Base-by-base conservation (phyloP, 1,140 invertebrate genomes). In the Drosophila erecta region DNA sequence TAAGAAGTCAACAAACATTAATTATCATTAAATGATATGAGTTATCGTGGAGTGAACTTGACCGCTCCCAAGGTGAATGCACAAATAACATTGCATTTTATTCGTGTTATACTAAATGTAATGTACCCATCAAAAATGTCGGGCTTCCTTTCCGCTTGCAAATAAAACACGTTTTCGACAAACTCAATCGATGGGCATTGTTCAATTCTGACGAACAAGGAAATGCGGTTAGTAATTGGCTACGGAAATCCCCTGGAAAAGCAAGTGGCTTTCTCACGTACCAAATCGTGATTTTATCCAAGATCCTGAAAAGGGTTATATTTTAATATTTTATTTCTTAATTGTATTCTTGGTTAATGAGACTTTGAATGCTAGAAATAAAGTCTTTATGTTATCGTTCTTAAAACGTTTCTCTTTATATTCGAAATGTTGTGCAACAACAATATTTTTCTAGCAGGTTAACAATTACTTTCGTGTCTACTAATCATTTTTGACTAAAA, bases 121-220 rank as follows among this genome's bases (percentile, higher is more conserved):
- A 76, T 37, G 67, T 15, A 35, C 55, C 11, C 20, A 33, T 37
- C 14, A 38, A 55, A 74, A 75, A 75, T 75, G 70, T 57, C 50
- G 71, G 59, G 2, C 30, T 44, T 55, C 47, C 30, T 44, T 44
- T 61, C 41, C 67, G 41, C 17, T 38, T 54, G 50, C 43, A 51
- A 59, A 70, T 60, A 22, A 49, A 35, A 33, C 76, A 76, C 71
- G 81, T 71, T 74, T 67, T 46, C 15, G 6, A 14, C 40, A n/a
- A 49, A 27, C 17, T 70, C 60, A 73, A 62, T 41, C 37, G 56
- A 46, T 41, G 12, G 14, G 33, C 17, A 75, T 66, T 56, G 43
- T 69, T 33, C 47, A 67, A 38, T 86, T 86, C 61, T 44, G 66
- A 10, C 30, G 50, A 67, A 83, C 57, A 86, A 79, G 81, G 81